Evolutionary conservation across 2,113 vertebrate genomes (phyloP).

Genomic region (Percina caprodes): DNA sequence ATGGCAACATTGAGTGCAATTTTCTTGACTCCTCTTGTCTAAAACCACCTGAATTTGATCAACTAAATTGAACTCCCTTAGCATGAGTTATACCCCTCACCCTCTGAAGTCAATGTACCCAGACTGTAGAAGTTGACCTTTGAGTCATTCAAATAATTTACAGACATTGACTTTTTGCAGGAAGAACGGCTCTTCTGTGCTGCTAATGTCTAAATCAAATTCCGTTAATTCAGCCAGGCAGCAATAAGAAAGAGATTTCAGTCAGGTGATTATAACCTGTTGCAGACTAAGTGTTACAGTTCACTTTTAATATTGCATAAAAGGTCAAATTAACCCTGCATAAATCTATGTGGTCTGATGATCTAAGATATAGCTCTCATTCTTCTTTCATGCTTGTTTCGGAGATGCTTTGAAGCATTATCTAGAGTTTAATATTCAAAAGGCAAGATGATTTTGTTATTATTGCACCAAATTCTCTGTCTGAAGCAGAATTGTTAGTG

Average conservation of each 20-base stretch:
- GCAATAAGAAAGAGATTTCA: background rate
- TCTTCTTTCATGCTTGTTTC: background rate
- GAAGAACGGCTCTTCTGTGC: slow-evolving; percentile 14
- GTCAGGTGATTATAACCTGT: slow-evolving; percentile 24
- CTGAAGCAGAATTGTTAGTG: background rate
- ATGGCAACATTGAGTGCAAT: slow-evolving; percentile 24
- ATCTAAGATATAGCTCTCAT: background rate
- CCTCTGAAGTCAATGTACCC: slow-evolving; percentile 42
- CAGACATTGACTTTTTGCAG: slow-evolving; percentile 37
- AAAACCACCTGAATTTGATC: slow-evolving; percentile 38
- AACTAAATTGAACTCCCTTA: slow-evolving; percentile 31
- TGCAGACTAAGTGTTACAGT: background rate
- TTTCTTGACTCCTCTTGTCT: slow-evolving; percentile 23
- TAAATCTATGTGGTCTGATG: too few species aligned
- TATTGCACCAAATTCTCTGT: background rate
- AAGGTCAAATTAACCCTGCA: slow-evolving; percentile 6
- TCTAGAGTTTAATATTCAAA: background rate
- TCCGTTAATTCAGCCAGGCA: background rate
- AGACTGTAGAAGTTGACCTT: slow-evolving; percentile 58
- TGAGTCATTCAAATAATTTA: slow-evolving; percentile 56
- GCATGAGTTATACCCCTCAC: slow-evolving; percentile 41
- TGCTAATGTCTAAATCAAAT: slow-evolving; percentile 44
- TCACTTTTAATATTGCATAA: background rate
- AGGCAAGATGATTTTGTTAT: background rate
- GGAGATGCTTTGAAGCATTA: background rate